Evolutionary conservation across 2,888 invertebrate species (phyloP).

Genomic region (Drosophila mayaguana): DNA sequence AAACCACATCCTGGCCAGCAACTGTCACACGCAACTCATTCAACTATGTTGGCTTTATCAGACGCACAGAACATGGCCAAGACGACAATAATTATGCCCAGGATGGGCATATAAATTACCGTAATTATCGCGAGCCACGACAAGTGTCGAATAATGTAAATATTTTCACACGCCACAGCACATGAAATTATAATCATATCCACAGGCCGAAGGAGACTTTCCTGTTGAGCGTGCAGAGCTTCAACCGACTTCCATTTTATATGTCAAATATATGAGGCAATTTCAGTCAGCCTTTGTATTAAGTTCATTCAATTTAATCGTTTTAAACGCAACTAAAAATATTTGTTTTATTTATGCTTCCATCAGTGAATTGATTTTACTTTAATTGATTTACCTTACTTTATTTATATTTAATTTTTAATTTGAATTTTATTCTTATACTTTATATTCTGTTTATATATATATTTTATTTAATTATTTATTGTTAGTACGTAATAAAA

Average conservation of each 20-base stretch:
- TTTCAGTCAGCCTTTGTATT: too few species aligned
- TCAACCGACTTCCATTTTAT: not conserved
- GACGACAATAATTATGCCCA: not conserved
- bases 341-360: too few species aligned
- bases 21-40: not conserved
- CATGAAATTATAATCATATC: constrained; percentile 6
- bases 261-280: too few species aligned
- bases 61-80: constrained; percentile 21
- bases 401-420: too few species aligned
- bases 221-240: not conserved
- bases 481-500: too few species aligned
- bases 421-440: too few species aligned
- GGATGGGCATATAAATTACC: constrained; percentile 18
- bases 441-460: too few species aligned
- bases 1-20: not conserved
- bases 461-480: too few species aligned
- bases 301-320: too few species aligned
- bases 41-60: constrained; percentile 22
- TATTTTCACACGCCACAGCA: constrained; percentile 7
- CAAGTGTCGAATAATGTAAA: not conserved
- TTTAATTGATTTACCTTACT: too few species aligned
- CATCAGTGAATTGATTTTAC: too few species aligned
- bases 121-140: constrained; percentile 35
- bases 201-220: not conserved
- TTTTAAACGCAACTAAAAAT: too few species aligned